Evolutionary conservation across 2,888 invertebrate genomes (phyloP).

Genomic region (Philhelius pedissequus): DNA sequence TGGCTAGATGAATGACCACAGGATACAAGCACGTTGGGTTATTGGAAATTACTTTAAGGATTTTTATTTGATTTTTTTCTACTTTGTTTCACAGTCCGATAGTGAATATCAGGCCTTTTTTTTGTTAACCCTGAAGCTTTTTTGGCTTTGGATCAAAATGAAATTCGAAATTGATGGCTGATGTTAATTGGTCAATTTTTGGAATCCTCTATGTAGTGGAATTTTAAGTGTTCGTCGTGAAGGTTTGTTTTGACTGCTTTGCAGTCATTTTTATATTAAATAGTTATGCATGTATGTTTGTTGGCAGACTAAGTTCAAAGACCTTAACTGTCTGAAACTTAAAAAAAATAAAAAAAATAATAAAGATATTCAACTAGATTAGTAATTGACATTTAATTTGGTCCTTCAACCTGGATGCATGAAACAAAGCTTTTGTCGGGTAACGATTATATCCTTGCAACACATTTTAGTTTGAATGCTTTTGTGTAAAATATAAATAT

Average conservation of each 20-base stretch:
- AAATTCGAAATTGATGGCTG: conserved; percentile 53
- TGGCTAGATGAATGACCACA: conserved; percentile 51
- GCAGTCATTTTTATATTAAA: neutral
- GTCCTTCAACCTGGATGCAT: no score
- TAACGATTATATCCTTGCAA: no score
- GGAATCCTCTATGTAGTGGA: neutral
- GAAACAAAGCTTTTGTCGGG: no score
- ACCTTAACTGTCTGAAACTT: neutral
- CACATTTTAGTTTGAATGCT: no score
- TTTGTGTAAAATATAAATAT: no score
- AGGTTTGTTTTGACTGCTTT: neutral
- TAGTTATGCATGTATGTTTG: neutral
- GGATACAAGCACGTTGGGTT: conserved; percentile 58
- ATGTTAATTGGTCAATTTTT: conserved; percentile 56
- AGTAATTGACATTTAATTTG: neutral
- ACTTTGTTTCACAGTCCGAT: neutral
- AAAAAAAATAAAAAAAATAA: no score
- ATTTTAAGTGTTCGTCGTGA: conserved; percentile 16
- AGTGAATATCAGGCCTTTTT: conserved; percentile 4
- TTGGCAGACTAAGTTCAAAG: neutral
- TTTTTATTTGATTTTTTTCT: conserved; percentile 39
- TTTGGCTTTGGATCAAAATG: conserved; percentile 53
- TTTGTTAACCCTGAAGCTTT: neutral
- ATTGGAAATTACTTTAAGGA: conserved; percentile 62
- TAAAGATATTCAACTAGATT: neutral